Percentiles rank a stretch among this genome's conserved stretches.
Conservation (phyloP, 2,797 vertebrate species). For the Clamator glandarius region DNA sequence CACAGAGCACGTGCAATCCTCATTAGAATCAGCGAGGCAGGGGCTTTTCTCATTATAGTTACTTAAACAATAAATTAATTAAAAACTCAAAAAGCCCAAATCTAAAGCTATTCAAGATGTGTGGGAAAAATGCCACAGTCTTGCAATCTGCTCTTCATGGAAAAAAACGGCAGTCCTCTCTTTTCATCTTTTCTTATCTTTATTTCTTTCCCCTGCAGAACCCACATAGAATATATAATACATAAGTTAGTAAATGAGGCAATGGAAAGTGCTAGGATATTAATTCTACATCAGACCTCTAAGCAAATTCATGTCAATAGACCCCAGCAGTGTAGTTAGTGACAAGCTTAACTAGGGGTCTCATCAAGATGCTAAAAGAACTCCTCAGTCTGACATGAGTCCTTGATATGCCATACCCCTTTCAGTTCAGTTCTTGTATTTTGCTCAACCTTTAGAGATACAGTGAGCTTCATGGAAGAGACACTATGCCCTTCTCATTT, state of each 20-base stretch:
- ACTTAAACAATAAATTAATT: constrained; percentile 70
- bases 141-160: constrained; percentile 50
- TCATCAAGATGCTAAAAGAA: not conserved
- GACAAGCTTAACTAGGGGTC: not conserved
- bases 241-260: not conserved
- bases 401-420: not conserved
- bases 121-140: constrained; percentile 60
- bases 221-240: not conserved
- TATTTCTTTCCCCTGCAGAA: constrained; percentile 3
- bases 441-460: not conserved
- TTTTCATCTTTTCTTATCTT: constrained; percentile 15
- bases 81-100: constrained; percentile 48
- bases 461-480: not conserved
- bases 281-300: not conserved
- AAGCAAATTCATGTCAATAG: not conserved
- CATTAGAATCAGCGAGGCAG: constrained; percentile 43
- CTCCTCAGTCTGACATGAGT: not conserved
- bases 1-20: constrained; percentile 32
- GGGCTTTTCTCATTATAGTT: constrained; percentile 33
- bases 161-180: constrained; percentile 41
- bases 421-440: not conserved
- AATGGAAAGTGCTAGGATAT: not conserved
- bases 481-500: not conserved
- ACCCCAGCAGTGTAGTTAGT: not conserved
- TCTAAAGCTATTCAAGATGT: constrained; percentile 57